Percentiles rank a stretch among this genome's conserved stretches.
Evolutionary conservation across 1,140 invertebrate genomes (phyloP).

Genomic region (Trachymyrmex septentrionalis): DNA sequence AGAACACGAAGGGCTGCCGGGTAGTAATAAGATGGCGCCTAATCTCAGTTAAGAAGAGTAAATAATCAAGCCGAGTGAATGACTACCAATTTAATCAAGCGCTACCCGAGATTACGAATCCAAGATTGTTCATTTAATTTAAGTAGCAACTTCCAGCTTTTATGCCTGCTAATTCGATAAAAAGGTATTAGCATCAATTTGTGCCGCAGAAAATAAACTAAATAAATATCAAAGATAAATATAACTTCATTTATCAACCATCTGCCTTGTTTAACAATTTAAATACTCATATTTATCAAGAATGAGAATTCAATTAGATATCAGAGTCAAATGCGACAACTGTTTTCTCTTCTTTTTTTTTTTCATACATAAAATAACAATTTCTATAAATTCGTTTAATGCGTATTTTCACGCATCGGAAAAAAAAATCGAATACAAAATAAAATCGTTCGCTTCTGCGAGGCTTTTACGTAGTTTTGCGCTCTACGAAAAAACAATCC

Average conservation of each 20-base stretch:
- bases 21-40: slow-evolving; percentile 71
- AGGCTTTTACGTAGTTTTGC: neutral
- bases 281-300: neutral
- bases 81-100: slow-evolving; percentile 76
- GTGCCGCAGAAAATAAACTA: neutral
- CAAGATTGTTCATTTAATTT: slow-evolving; percentile 68
- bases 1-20: slow-evolving; percentile 20
- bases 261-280: neutral
- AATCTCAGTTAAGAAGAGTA: slow-evolving; percentile 78
- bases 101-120: slow-evolving; percentile 71
- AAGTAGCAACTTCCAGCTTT: slow-evolving; percentile 65
- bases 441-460: neutral
- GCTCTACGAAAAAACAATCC: neutral
- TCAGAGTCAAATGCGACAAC: neutral
- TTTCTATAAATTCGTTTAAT: neutral
- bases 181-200: slow-evolving; percentile 13
- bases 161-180: slow-evolving; percentile 60
- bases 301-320: neutral
- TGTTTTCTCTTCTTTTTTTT: neutral
- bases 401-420: neutral
- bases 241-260: neutral
- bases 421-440: neutral
- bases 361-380: neutral
- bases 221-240: slow-evolving; percentile 43
- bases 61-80: slow-evolving; percentile 75